phyloP scores from a whole-genome alignment of 2,797 vertebrate genomes.

The Crocidura indochinensis region DNA sequence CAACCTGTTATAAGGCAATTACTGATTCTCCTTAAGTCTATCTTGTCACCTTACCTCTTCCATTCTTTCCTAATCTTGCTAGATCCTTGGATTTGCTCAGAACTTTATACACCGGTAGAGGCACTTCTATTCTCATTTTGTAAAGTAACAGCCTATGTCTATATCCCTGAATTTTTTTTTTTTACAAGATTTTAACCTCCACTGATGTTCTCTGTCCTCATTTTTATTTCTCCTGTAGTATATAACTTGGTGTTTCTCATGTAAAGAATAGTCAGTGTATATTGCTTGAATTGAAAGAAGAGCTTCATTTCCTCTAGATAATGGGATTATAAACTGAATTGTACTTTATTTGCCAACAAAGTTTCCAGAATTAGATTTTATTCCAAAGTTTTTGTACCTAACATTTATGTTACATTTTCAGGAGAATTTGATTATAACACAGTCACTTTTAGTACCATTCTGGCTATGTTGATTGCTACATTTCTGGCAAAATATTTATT shows the following conservation, averaged over 20 bases:
- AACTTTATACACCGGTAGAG: background rate
- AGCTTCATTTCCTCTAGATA: background rate
- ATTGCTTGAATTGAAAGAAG: conserved; percentile 31
- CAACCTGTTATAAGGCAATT: background rate
- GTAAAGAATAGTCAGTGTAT: background rate
- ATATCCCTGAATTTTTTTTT: background rate
- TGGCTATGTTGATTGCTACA: conserved; percentile 13
- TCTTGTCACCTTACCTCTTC: background rate
- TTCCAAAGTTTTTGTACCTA: background rate
- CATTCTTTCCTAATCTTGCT: background rate
- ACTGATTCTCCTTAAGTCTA: background rate
- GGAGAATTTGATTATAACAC: background rate
- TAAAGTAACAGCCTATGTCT: background rate
- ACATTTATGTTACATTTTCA: background rate
- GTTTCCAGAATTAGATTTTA: background rate
- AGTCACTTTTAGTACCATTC: background rate
- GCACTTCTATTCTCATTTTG: background rate
- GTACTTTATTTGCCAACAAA: conserved; percentile 32
- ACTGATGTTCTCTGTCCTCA: background rate
- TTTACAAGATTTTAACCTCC: background rate
- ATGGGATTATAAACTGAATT: conserved; percentile 20
- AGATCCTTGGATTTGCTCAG: conserved; percentile 10
- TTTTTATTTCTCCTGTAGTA: background rate
- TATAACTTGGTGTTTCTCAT: background rate
- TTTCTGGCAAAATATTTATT: conserved; percentile 29